Percentiles rank a stretch among this genome's conserved stretches.
Evolutionary conservation across 2,797 vertebrate genomes (phyloP).

Genomic region (Chiloscyllium punctatum): DNA sequence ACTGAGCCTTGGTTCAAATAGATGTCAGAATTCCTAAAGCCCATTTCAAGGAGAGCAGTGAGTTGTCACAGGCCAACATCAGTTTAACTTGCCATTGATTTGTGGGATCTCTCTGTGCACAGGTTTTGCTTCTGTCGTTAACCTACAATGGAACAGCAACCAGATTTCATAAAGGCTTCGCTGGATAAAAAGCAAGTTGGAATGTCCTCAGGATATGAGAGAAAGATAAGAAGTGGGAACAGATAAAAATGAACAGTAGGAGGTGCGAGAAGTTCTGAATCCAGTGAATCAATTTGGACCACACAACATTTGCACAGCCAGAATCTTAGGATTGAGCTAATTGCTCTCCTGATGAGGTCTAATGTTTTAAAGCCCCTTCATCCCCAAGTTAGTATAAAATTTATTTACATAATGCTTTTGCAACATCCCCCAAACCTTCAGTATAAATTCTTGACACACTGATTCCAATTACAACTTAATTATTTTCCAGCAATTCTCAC

Average conservation of each 20-base stretch:
- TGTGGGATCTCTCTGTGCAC: background rate
- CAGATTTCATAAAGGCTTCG: background rate
- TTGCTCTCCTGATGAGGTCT: background rate
- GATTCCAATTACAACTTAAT: background rate
- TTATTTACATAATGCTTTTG: background rate
- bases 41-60: background rate
- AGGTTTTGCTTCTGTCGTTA: background rate
- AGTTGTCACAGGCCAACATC: background rate
- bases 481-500: background rate
- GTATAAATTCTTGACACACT: background rate
- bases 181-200: background rate
- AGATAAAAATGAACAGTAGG: background rate
- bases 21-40: background rate
- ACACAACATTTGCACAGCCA: background rate
- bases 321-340: background rate
- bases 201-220: background rate
- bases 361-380: background rate
- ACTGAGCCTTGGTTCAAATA: background rate
- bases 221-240: background rate
- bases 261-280: background rate
- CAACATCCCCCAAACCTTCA: background rate
- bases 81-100: background rate
- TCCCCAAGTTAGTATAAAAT: background rate
- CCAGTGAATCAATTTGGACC: background rate
- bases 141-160: background rate